Evolutionary conservation across 2,797 vertebrate genomes (phyloP), one percentile per base, ranked within the genome.

Genomic region (Diplodus puntazzo): DNA sequence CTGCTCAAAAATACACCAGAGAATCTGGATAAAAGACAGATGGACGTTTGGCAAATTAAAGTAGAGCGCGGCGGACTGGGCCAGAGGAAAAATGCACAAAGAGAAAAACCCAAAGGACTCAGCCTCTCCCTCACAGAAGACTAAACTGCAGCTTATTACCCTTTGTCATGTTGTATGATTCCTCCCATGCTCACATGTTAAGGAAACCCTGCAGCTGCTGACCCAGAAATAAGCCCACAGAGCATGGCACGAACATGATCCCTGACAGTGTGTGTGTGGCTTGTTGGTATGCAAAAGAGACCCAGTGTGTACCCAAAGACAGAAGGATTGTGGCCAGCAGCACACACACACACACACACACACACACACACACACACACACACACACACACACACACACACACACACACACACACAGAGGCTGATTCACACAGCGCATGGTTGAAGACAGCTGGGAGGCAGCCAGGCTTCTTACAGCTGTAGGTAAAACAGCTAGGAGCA

Each of bases 141-240:
- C 12, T 67, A 20, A 79, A 82, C 46, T 39, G 0, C 39, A 61
- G 68, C 65, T 75, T 50, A 62, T 76, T 78, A 64, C 52, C 46
- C 58, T 78, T 73, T 85, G 83, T 84, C 83, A 79, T 62, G 45
- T 61, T 72, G 64, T 69, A 48, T 54, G 64, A 75, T 80, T 81
- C 58, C 17, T 72, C 46, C 34, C 34, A 20, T 72, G 77, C 65
- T 81, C 80, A 78, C 82, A 81, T 85, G 79, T 57, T 66, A 60
- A 71, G 50, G 71, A 84, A 63, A 64, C 75, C 80, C 73, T 77
- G 80, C 77, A 85, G 84, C 87, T 84, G 82, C 82, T 89, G 87
- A 91, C 83, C 87, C 87, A 88, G 78, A 92, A 89, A 92, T 75
- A 89, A 87, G 69, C 74, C 73, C 71, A 59, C 57, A 77, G 49